Evolutionary conservation across 2,113 vertebrate genomes (phyloP).

Genomic region (Fregata magnificens): DNA sequence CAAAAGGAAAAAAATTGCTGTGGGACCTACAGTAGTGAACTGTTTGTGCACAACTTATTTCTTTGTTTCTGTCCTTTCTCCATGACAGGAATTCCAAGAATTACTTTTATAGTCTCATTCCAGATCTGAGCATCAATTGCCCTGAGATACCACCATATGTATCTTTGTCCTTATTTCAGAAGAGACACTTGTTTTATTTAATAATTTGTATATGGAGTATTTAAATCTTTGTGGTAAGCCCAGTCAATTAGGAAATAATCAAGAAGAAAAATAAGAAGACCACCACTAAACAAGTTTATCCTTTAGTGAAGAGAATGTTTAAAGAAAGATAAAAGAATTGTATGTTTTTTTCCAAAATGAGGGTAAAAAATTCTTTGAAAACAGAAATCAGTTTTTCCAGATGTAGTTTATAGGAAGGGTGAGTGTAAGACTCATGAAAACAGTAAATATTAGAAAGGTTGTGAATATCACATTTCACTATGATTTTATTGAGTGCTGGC

Average conservation of each 20-base stretch:
- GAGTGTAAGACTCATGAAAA: background rate
- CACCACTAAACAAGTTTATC: background rate
- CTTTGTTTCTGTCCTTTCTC: background rate
- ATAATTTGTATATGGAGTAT: background rate
- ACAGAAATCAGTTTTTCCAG: background rate
- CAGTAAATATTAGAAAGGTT: background rate
- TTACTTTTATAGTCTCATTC: background rate
- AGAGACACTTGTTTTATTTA: background rate
- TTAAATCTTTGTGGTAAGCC: background rate
- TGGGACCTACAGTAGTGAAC: background rate
- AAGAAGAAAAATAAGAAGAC: background rate
- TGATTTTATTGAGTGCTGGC: background rate
- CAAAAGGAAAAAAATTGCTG: background rate
- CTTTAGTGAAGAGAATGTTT: background rate
- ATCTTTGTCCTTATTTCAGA: background rate
- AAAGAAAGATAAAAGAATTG: background rate
- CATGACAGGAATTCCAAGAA: background rate
- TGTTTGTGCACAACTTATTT: background rate
- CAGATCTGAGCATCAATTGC: background rate
- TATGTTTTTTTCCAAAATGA: background rate
- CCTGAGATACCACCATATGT: background rate
- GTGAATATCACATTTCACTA: background rate
- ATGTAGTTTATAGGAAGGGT: background rate
- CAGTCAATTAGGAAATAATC: background rate
- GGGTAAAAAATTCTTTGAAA: background rate